Evolutionary conservation across 2,113 vertebrate genomes (phyloP).

Genomic region (Egretta garzetta): DNA sequence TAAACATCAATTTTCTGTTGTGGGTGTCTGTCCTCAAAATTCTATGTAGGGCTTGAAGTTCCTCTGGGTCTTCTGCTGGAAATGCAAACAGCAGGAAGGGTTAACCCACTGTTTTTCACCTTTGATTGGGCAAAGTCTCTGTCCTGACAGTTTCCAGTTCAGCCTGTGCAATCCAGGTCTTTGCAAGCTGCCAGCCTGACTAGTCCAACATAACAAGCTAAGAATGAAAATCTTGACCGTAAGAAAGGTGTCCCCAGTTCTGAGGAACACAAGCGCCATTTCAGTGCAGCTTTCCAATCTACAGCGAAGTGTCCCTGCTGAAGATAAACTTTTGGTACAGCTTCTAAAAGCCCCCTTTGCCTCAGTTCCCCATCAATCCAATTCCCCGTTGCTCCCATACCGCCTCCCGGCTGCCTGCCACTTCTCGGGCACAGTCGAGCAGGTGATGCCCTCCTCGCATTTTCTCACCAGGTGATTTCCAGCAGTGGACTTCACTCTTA

Average conservation of each 20-base stretch:
- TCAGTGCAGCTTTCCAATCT: not conserved
- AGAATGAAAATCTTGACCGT: not conserved
- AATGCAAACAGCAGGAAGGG: not conserved
- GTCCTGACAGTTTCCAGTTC: not conserved
- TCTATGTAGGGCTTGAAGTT: not conserved
- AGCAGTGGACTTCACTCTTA: not conserved
- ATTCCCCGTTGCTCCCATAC: not conserved
- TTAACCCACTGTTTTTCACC: not conserved
- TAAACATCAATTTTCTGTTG: not conserved
- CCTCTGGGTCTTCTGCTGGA: not conserved
- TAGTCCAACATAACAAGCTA: not conserved
- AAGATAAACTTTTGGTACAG: not conserved
- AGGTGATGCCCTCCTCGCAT: not conserved
- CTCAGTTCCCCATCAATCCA: not conserved
- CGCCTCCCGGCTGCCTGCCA: not conserved
- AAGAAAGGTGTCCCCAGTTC: not conserved
- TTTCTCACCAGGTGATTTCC: not conserved
- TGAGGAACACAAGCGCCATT: not conserved
- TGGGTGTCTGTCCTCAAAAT: not conserved
- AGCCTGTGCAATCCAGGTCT: not conserved
- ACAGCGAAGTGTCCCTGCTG: not conserved
- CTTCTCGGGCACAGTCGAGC: rapidly evolving
- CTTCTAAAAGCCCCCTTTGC: not conserved
- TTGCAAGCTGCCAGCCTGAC: not conserved
- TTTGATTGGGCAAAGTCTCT: not conserved